Evolutionary conservation across 2,113 vertebrate species (phyloP).

Genomic region (Gymnogyps californianus): DNA sequence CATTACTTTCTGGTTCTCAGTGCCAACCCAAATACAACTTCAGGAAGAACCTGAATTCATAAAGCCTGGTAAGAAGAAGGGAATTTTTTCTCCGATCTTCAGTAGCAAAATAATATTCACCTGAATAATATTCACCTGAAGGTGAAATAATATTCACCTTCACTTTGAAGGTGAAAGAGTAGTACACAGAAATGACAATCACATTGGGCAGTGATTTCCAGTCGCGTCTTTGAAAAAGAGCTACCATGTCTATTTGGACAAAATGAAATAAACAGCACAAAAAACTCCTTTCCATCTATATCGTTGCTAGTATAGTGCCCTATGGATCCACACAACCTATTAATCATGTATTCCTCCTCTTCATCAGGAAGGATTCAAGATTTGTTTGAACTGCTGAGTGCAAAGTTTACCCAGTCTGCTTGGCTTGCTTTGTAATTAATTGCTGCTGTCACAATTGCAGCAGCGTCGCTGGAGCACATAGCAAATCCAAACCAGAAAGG

Average conservation of each 20-base stretch:
- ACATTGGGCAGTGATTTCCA: not conserved
- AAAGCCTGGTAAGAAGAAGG: not conserved
- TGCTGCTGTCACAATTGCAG: not conserved
- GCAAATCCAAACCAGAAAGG: not conserved
- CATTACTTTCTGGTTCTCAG: not conserved
- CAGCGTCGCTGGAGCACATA: fast-evolving
- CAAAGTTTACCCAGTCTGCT: not conserved
- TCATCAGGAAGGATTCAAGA: not conserved
- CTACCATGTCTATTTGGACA: not conserved
- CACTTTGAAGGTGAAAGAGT: not conserved
- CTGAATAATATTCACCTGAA: not conserved
- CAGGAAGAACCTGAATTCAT: not conserved
- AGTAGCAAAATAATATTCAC: not conserved
- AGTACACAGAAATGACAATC: not conserved
- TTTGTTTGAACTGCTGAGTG: not conserved
- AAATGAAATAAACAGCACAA: not conserved
- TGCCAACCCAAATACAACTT: not conserved
- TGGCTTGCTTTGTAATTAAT: not conserved
- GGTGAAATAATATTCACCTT: not conserved
- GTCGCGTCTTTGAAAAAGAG: not conserved
- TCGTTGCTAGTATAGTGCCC: not conserved
- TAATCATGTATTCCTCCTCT: not conserved
- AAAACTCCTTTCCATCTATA: not conserved
- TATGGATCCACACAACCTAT: not conserved
- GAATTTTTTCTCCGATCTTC: not conserved